Conservation (phyloP, 2,113 vertebrate species). For the Neopipo cinnamomea region DNA sequence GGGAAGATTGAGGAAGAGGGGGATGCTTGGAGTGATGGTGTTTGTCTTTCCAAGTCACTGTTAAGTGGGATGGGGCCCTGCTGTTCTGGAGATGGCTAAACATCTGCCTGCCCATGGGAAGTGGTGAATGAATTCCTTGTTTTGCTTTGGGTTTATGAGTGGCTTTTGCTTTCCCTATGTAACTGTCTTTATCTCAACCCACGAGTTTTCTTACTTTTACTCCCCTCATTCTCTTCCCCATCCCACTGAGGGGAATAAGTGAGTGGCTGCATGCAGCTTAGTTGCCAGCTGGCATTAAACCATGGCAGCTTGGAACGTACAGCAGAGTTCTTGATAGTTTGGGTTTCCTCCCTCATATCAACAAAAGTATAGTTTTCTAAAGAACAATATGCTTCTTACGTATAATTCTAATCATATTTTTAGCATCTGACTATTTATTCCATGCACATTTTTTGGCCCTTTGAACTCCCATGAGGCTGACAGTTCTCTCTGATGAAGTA, state of each 20-base stretch:
- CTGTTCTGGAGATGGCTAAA: neutral
- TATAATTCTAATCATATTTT: neutral
- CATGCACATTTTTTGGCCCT: neutral
- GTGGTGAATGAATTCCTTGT: neutral
- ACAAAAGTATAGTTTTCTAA: neutral
- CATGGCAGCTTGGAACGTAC: neutral
- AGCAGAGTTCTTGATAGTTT: neutral
- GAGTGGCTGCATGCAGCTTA: rapidly evolving
- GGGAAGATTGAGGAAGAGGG: neutral
- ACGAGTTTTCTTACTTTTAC: neutral
- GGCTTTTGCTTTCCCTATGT: neutral
- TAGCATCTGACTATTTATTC: neutral
- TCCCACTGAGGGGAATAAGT: rapidly evolving
- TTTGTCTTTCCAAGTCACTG: neutral
- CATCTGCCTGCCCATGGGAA: neutral
- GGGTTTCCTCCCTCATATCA: neutral
- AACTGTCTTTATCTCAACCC: neutral
- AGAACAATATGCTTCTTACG: neutral
- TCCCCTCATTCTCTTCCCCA: neutral
- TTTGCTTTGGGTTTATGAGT: neutral
- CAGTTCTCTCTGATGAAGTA: neutral
- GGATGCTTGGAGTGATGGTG: neutral
- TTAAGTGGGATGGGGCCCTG: rapidly evolving
- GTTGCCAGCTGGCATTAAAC: neutral
- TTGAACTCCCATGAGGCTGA: neutral